phyloP scores from a whole-genome alignment of 1,140 invertebrate species.

The Conus betulinus region DNA sequence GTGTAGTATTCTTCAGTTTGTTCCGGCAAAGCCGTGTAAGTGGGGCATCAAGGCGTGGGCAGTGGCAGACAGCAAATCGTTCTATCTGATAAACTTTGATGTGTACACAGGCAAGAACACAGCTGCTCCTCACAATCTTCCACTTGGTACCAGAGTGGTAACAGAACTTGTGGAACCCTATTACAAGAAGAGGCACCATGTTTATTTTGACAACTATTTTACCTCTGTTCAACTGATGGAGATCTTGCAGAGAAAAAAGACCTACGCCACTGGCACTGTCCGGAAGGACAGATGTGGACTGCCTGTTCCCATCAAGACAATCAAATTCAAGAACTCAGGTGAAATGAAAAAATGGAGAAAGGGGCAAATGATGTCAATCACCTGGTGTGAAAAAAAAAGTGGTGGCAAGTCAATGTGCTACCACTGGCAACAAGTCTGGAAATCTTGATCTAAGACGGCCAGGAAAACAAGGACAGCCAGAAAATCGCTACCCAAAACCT shows the following conservation, averaged over 20 bases:
- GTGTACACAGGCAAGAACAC: constrained; percentile 32
- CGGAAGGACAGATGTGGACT: constrained; percentile 4
- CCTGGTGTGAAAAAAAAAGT: neutral
- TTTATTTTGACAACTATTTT: constrained; percentile 53
- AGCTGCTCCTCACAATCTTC: neutral
- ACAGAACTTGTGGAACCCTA: constrained; percentile 28
- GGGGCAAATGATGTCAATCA: neutral
- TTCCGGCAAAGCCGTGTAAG: constrained; percentile 76
- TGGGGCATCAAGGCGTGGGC: constrained; percentile 75
- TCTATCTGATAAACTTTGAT: constrained; percentile 75
- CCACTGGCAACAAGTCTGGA: neutral
- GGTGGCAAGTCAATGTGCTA: neutral
- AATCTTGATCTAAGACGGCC: neutral
- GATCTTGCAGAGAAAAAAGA: constrained; percentile 21
- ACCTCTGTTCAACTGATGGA: constrained; percentile 28
- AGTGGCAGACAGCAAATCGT: constrained; percentile 49
- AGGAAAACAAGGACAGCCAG: neutral
- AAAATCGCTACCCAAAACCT: neutral
- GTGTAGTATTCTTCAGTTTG: constrained; percentile 72
- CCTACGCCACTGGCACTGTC: neutral
- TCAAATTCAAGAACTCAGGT: neutral
- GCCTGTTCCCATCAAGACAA: neutral
- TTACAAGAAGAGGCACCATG: constrained; percentile 28
- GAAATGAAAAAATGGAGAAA: constrained; percentile 16
- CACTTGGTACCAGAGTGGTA: constrained; percentile 31